phyloP scores from a whole-genome alignment of 2,797 vertebrate species.

The Saguinus oedipus region DNA sequence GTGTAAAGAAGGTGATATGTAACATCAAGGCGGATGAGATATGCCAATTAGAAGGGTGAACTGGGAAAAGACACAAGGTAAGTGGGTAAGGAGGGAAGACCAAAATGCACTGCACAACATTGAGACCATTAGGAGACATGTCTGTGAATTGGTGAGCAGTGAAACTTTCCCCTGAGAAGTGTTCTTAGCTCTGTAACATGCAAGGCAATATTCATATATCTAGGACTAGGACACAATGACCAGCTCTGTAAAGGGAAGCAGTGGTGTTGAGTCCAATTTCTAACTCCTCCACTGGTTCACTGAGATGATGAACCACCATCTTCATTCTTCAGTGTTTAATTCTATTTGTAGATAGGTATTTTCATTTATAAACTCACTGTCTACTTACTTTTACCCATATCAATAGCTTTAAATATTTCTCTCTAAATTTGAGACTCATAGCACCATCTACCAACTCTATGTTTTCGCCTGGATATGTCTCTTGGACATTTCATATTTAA shows the following conservation, averaged over 20 bases:
- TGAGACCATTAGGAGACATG: not conserved
- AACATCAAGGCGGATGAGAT: not conserved
- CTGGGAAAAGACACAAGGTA: not conserved
- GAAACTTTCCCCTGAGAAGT: not conserved
- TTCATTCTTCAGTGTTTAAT: constrained; percentile 28
- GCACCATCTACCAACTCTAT: not conserved
- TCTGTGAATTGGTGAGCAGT: not conserved
- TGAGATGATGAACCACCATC: not conserved
- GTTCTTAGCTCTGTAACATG: not conserved
- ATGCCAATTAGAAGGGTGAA: not conserved
- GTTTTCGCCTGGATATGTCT: constrained; percentile 4
- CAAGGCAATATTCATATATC: not conserved
- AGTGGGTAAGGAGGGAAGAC: not conserved
- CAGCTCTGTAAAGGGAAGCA: not conserved
- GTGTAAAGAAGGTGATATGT: not conserved
- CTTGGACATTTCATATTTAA: constrained; percentile 3
- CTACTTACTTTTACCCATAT: not conserved
- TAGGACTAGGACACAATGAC: not conserved
- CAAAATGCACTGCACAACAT: not conserved
- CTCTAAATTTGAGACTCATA: not conserved
- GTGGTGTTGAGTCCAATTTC: not conserved
- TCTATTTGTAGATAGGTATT: not conserved
- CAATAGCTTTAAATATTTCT: constrained; percentile 12
- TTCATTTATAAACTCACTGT: not conserved
- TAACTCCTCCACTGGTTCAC: not conserved